Base-by-base conservation (phyloP, 2,797 vertebrate species). In the Florisuga fusca region DNA sequence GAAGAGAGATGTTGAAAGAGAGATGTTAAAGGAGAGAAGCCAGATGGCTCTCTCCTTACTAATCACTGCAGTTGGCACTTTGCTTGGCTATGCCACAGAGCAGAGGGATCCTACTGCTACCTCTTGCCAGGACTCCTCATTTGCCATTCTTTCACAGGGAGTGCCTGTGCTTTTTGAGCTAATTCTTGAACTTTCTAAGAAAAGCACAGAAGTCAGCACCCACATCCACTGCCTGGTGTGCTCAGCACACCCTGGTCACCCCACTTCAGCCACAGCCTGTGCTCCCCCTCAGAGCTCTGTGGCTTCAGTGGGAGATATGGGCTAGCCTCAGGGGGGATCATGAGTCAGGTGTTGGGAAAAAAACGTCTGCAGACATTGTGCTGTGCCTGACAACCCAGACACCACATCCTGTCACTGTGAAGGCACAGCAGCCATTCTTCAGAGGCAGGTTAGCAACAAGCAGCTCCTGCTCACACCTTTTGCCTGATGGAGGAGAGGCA, bases 21-120 rank as follows among this genome's bases (percentile, higher is more conserved):
- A 81, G 19, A 18, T 76, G 53, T 48, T 76, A 15, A 78, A 94
- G 69, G n/a, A 64, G 29, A 62, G 62, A 81, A 88, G 43, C 38
- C 89, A 79, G 71, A 66, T 53, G 84, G 59, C 53, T 76, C 76
- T 84, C 88, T 79, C 66, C 68, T 64, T 68, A 46, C 34, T 92
- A 38, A 64, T 86, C 57, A 46, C 71, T 58, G 38, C 21, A 43
- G 72, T 72, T 86, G 69, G 51, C 58, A 86, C n/a, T 81, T 50
- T 31, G 58, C 61, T 74, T 80, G 41, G 41, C 45, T 84, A 3
- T 26, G 84, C 33, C 57, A 50, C 7, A 34, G 50, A 68, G 71
- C 83, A 88, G 46, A 67, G 76, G 20, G 36, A 29, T 88, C 34
- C 87, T 41, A 23, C 59, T 41, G 43, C 53, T 48, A 31, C 34